phyloP scores from a whole-genome alignment of 1,140 invertebrate genomes.

The Hirudo medicinalis region DNA sequence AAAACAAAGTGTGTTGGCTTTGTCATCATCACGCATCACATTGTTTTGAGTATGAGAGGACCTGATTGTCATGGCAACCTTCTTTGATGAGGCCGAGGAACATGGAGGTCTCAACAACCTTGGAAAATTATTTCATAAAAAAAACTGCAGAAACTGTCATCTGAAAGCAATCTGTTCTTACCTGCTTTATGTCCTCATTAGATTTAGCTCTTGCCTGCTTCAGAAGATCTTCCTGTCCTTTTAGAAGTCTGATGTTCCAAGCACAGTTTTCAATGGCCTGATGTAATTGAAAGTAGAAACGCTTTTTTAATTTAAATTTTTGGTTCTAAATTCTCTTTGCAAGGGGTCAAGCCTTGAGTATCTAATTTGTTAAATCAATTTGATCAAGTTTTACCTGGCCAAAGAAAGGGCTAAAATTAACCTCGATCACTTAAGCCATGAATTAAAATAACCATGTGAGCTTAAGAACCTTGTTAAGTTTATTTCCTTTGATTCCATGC shows the following conservation, averaged over 20 bases:
- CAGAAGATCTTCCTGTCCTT: conserved; percentile 47
- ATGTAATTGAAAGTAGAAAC: no score
- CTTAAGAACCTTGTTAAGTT: conserved; percentile 35
- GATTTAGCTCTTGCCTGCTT: conserved; percentile 35
- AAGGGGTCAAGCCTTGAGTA: no score
- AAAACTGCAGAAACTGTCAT: neutral
- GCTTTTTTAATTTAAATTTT: no score
- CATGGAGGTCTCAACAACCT: neutral
- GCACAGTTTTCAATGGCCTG: conserved; percentile 47
- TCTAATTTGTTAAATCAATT: no score
- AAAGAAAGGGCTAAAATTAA: no score
- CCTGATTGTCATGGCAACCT: neutral
- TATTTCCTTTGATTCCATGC: conserved; percentile 46
- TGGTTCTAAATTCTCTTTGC: no score
- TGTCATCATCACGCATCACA: no score
- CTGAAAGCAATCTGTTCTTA: conserved; percentile 13
- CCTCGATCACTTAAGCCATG: no score
- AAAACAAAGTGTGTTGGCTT: no score
- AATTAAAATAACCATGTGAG: no score
- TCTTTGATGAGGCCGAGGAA: neutral
- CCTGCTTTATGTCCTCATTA: conserved; percentile 37
- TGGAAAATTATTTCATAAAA: neutral
- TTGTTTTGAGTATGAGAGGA: no score
- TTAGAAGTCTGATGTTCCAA: conserved; percentile 48
- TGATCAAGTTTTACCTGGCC: no score